These are phyloP conservation scores for Spodoptera picta DNA, from an alignment of 2,888 invertebrate genomes.

Conservation along the genomic window DNA sequence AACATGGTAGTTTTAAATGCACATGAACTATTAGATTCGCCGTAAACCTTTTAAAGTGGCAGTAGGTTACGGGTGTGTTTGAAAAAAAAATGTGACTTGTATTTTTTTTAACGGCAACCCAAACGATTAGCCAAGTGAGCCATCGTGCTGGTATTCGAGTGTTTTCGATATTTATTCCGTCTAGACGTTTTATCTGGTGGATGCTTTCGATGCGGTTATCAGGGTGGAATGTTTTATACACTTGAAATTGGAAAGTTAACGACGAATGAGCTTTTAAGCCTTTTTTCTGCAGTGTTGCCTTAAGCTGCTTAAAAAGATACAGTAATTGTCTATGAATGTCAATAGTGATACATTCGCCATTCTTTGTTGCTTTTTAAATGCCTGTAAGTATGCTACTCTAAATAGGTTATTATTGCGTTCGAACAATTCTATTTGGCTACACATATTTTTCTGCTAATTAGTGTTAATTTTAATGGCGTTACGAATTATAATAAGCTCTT, in stretches of 20 bases:
- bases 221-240: constrained; percentile 83
- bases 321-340: constrained; percentile 31
- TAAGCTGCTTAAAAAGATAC: constrained; percentile 35
- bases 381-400: background rate
- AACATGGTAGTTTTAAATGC: constrained; percentile 74
- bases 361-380: background rate
- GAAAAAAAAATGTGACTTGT: constrained; percentile 68
- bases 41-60: constrained; percentile 81
- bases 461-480: constrained; percentile 56
- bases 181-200: constrained; percentile 84
- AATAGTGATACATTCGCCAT: constrained; percentile 5
- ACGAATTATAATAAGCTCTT: constrained; percentile 56
- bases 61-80: constrained; percentile 76
- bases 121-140: constrained; percentile 87
- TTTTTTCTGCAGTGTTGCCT: constrained; percentile 53
- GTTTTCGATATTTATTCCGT: constrained; percentile 84
- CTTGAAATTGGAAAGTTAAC: constrained; percentile 74
- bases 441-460: constrained; percentile 60
- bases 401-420: constrained; percentile 2
- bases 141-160: constrained; percentile 86
- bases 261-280: constrained; percentile 67
- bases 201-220: constrained; percentile 81
- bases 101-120: constrained; percentile 74
- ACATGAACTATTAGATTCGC: constrained; percentile 83
- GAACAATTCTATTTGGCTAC: constrained; percentile 33